A percentile compares a stretch with the other conserved stretches of the same genome.
These are phyloP conservation scores for Gonioctena quinquepunctata DNA, from an alignment of 1,140 invertebrate species.

Conservation along the genomic window DNA sequence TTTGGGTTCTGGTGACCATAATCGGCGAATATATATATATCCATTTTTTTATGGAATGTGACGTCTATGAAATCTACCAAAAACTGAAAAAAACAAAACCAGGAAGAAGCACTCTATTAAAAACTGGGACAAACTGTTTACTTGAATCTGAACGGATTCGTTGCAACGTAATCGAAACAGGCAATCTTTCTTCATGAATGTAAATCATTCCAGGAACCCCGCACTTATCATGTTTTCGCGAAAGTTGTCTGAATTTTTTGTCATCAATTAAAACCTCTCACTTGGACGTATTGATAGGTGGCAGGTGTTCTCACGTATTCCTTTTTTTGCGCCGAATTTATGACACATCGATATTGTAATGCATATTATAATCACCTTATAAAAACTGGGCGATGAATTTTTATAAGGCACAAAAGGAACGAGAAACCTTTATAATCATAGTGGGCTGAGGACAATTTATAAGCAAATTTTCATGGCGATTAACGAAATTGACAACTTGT, in stretches of 20 bases:
- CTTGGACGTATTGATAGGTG: slow-evolving; percentile 2
- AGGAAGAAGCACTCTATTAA: too few relatives aligned
- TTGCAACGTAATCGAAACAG: too few relatives aligned
- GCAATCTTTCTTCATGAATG: neutral
- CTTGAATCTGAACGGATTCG: too few relatives aligned
- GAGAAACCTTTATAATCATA: neutral
- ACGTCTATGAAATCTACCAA: too few relatives aligned
- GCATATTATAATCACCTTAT: slow-evolving; percentile 13
- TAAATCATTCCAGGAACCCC: neutral
- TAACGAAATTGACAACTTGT: slow-evolving; percentile 18
- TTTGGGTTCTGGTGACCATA: too few relatives aligned
- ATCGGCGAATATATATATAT: too few relatives aligned
- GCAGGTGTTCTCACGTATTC: slow-evolving; percentile 8
- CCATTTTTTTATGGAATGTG: too few relatives aligned
- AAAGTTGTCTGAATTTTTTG: neutral
- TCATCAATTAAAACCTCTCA: neutral
- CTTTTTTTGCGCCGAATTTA: neutral
- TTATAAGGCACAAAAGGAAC: slow-evolving; percentile 5
- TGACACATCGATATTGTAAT: neutral
- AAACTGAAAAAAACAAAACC: too few relatives aligned
- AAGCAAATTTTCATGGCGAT: slow-evolving; percentile 21
- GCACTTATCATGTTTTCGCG: neutral
- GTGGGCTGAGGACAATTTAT: slow-evolving; percentile 14
- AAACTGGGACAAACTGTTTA: too few relatives aligned
- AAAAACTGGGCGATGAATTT: slow-evolving; percentile 15